Base-by-base conservation (phyloP, 2,797 vertebrate genomes). In the Channa striata region DNA sequence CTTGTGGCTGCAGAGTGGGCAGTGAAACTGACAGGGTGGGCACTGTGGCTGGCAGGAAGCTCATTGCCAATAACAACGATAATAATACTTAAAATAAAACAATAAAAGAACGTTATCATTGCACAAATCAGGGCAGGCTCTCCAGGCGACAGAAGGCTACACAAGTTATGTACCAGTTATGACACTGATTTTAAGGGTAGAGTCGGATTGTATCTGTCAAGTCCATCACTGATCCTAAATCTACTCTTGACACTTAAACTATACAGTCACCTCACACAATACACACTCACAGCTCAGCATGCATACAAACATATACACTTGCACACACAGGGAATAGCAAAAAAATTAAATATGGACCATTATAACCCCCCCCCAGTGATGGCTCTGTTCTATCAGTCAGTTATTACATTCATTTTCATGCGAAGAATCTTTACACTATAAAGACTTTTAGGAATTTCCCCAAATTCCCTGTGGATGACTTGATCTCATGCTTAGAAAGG, bases 1-100 rank as follows among this genome's bases (percentile, higher is more conserved):
- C 78, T 30, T 77, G 77, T 86, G 85, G 89, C 72, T 70, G 89
- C 84, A 82, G 77, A 83, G 78, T 72, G 91, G 90, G 91, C 92
- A 92, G 90, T 89, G 90, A 88, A 85, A 85, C 88, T 74, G 86
- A 87, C 81, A 87, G 84, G 84, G 82, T 52, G 90, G 87, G 86
- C 91, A 93, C 91, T 90, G 90, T 87, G 89, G 92, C 88, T 89
- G 87, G 88, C 91, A 93, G 93, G 92, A 93, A 94, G 92, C 91
- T 89, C 89, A 72, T 91, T 72, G 88, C 89, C 85, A 77, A 37
- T 37, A 30, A 37, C 79, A 87, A 87, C 51, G 72, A 82, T 49
- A 74, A 54, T 80, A 59, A 77, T 40, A 89, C 88, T 81, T 83
- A 86, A 89, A 87, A 90, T 80, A 88, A 84, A 87, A 87, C 62